Evolutionary conservation across 2,888 invertebrate species (phyloP), one percentile per base, ranked within the genome.

Genomic region (Drymonia ruficornis): DNA sequence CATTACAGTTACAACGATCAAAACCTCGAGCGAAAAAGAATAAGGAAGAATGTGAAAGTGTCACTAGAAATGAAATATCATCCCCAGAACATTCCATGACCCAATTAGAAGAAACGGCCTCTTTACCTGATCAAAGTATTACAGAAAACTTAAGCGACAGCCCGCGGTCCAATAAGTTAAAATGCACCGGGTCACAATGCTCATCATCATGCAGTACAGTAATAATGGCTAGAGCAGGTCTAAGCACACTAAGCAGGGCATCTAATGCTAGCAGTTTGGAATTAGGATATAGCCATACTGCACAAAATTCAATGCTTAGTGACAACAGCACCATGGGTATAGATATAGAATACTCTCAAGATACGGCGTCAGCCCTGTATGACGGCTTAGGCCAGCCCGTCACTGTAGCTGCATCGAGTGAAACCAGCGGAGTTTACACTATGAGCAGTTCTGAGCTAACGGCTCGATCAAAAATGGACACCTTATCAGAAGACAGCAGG

Each of bases 161-260:
- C 72, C 94, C 94, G 36, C 87, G 87, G 49, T 94, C 94, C 44
- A 93, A 90, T 70, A 94, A 94, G 74, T 88, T 91, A 31, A 92
- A 95, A 83, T 95, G 95, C 78, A 94, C 95, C 45, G 96, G 96
- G 52, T 96, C 96, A 28, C 97, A 97, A 80, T 97, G 97, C 83
- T 97, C 97, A 54, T 97, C 97, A 51, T 97, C 96, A 28, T 97
- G 97, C 80, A 97, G 97, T 76, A 97, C 97, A 36, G 96, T 97
- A n/a, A 97, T 97, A 67, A 95, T 97, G 69, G 87, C 93, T 9
- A 87, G 93, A 67, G 90, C 94, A 29, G 92, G 93, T 46, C 79
- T 90, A 18, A 91, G 87, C 56, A 86, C 93, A 12, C 78, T 93
- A 50, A 94, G 96, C 67, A 93, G 96, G 72, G 94, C 96, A 59